Percentiles rank a stretch among this genome's conserved stretches.
phyloP scores from a whole-genome alignment of 2,797 vertebrate species.

The Lycodopsis pacificus region DNA sequence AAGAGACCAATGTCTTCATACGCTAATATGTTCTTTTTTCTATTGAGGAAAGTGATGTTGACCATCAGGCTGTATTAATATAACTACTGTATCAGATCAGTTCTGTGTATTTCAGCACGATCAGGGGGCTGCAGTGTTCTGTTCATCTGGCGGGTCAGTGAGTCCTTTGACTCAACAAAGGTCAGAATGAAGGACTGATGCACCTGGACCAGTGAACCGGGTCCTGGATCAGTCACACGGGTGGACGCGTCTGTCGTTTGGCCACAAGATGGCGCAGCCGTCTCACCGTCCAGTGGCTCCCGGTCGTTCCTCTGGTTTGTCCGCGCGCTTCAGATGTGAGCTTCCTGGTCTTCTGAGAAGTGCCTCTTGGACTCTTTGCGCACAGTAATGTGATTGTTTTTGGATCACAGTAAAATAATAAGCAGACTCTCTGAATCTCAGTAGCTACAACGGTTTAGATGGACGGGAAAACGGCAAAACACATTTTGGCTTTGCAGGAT shows the following conservation, averaged over 20 bases:
- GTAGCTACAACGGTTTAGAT: not conserved
- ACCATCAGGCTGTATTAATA: not conserved
- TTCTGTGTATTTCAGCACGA: not conserved
- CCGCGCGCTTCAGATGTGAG: not conserved
- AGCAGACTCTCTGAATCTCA: not conserved
- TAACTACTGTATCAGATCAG: not conserved
- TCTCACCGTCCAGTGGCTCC: not conserved
- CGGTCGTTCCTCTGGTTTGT: too few relatives aligned
- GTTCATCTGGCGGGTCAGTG: not conserved
- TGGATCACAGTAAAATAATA: not conserved
- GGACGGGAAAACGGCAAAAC: not conserved
- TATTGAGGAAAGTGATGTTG: not conserved
- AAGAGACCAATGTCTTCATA: not conserved
- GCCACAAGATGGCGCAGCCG: constrained; percentile 20
- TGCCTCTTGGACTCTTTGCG: not conserved
- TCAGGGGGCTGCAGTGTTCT: too few relatives aligned
- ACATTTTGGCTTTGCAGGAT: not conserved
- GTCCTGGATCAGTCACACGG: too few relatives aligned
- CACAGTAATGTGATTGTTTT: not conserved
- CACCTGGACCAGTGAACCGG: too few relatives aligned
- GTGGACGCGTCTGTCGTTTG: not conserved
- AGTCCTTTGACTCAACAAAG: not conserved
- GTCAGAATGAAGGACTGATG: not conserved
- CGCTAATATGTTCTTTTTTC: not conserved
- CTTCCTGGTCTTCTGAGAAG: not conserved